Evolutionary conservation across 2,113 vertebrate species (phyloP).

Genomic region (Reinhardtius hippoglossoides): DNA sequence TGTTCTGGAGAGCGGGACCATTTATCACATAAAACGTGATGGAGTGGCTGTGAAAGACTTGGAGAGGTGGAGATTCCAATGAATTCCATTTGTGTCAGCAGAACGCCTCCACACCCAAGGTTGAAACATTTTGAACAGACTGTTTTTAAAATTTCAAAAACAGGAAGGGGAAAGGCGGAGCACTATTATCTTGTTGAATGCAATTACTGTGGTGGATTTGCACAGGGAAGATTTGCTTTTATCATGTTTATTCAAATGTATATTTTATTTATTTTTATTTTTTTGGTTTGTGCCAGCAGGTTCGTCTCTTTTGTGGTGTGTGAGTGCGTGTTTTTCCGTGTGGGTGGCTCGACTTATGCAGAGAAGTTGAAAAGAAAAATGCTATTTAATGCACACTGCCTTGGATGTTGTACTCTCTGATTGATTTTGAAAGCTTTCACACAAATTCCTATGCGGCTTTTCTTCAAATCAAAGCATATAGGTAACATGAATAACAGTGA

Average conservation of each 20-base stretch:
- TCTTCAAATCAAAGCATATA: neutral
- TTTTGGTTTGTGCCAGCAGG: conserved; percentile 9
- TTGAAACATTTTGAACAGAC: conserved; percentile 24
- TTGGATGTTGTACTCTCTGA: conserved; percentile 12
- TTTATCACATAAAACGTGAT: conserved; percentile 68
- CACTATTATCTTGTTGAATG: conserved; percentile 44
- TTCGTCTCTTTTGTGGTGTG: neutral
- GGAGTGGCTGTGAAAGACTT: conserved; percentile 63
- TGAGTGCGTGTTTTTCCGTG: neutral
- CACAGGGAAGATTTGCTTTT: conserved; percentile 41
- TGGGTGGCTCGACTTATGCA: neutral
- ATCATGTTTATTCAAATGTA: conserved; percentile 60
- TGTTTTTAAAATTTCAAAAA: conserved; percentile 65
- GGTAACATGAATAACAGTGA: neutral
- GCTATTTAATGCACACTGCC: conserved; percentile 8
- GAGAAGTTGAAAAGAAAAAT: conserved; percentile 25
- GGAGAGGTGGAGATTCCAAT: conserved; percentile 66
- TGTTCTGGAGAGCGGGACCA: conserved; percentile 55
- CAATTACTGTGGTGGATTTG: conserved; percentile 53
- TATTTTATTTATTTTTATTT: conserved; percentile 13
- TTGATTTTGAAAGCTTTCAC: conserved; percentile 22
- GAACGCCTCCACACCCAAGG: conserved; percentile 44
- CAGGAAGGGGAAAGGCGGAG: conserved; percentile 33
- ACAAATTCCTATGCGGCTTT: conserved; percentile 3
- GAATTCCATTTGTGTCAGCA: conserved; percentile 70